Evolutionary conservation across 2,113 vertebrate species (phyloP), one percentile per base, ranked within the genome.

Genomic region (Variabilichromis moorii): DNA sequence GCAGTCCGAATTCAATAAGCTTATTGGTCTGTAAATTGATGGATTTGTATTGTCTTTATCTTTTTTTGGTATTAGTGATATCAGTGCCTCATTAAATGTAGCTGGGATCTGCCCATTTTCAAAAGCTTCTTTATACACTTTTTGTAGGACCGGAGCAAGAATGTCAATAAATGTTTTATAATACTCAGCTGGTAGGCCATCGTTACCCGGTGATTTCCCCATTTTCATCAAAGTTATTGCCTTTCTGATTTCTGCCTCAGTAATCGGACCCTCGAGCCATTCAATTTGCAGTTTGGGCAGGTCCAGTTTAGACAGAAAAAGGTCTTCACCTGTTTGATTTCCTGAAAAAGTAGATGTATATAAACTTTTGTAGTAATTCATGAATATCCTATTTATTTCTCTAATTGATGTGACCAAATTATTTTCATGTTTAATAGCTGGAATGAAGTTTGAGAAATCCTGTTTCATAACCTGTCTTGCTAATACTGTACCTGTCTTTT

Each of bases 131-230:
- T 50, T 50, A 50, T 50, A 50, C 7, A 50, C 45, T 50, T 45
- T 45, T 45, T 45, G 16, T 17, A 50, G 45, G 13, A 45, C 42
- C 1, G 0, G 13, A 50, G 50, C 1, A 51, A 51, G 17, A 51
- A 51, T 51, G 0, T 53, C 19, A 53, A 53, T 53, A 53, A 53
- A 53, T 53, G 1, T 53, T 53, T 53, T 53, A 53, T n/a, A 53
- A 53, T 53, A 0, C 0, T 53, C 5, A 53, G 50, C 2, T 53
- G 50, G 9, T 53, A 53, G 50, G 50, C 9, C 0, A 0, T 53
- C 9, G 1, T 10, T 6, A 53, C 2, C 50, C 0, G 50, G 50
- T 53, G 19, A 53, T 53, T 53, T 53, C 50, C 19, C 5, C 19
- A 1, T 53, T 53, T 53, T 2, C 19, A 53, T 53, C 51, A 53